Conservation (phyloP, 1,140 invertebrate genomes). For the Drosophila ercepeae region DNA sequence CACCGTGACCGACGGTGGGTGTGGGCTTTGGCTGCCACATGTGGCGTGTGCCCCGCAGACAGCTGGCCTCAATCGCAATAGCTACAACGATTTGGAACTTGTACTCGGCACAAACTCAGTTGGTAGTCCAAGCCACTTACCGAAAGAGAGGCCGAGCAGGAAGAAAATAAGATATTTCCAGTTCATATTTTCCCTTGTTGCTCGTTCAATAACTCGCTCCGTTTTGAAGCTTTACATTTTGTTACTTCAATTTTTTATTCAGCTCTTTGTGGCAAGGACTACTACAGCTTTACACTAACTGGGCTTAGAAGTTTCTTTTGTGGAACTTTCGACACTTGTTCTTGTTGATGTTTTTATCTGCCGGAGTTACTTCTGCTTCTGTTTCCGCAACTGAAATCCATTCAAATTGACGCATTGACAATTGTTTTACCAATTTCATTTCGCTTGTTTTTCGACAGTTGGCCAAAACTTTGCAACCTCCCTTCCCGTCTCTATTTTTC, state of each 20-base stretch:
- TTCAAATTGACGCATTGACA: slow-evolving; percentile 76
- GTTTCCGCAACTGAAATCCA: slow-evolving; percentile 49
- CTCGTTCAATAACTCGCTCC: slow-evolving; percentile 4
- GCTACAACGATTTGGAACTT: neutral
- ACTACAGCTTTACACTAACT: slow-evolving; percentile 27
- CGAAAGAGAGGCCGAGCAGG: slow-evolving; percentile 1
- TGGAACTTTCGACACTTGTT: slow-evolving; percentile 37
- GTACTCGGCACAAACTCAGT: neutral
- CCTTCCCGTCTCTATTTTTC: neutral
- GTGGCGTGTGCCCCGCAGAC: slow-evolving; percentile 35
- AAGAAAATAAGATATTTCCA: slow-evolving; percentile 9
- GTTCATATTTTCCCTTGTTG: slow-evolving; percentile 26
- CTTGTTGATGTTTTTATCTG: slow-evolving; percentile 44
- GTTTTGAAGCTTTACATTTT: neutral
- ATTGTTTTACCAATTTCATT: slow-evolving; percentile 75
- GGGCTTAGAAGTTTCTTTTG: slow-evolving; percentile 23
- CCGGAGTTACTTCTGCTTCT: slow-evolving; percentile 10
- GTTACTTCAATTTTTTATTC: neutral
- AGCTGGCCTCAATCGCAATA: slow-evolving; percentile 16
- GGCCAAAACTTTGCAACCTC: slow-evolving; percentile 32
- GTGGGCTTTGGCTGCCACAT: slow-evolving; percentile 46
- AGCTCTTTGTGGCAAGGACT: slow-evolving; percentile 28
- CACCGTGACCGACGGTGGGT: neutral
- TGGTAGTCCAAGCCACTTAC: slow-evolving; percentile 14
- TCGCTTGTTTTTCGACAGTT: slow-evolving; percentile 61